phyloP scores from a whole-genome alignment of 2,888 invertebrate genomes.

The Drosophila meridiana region DNA sequence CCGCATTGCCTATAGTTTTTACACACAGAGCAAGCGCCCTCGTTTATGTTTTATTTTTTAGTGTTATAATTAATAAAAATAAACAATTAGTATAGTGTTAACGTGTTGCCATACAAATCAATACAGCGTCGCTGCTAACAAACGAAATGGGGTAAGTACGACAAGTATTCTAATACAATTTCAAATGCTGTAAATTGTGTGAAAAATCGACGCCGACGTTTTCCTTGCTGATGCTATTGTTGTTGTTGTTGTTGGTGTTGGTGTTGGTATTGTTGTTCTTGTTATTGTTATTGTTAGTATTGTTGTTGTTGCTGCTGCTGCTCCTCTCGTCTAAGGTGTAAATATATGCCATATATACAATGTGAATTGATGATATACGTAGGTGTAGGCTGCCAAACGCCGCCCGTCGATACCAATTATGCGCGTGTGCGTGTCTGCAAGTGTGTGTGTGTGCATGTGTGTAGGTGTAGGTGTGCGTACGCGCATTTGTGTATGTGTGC shows the following conservation, averaged over 20 bases:
- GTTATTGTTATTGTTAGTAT: conserved; percentile 1
- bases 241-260: conserved; percentile 15
- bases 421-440: conserved; percentile 27
- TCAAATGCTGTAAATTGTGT: conserved; percentile 52
- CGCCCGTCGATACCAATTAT: conserved; percentile 28
- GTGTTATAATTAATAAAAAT: conserved; percentile 57
- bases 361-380: conserved; percentile 52
- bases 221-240: conserved; percentile 36
- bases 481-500: conserved; percentile 21
- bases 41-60: conserved; percentile 70
- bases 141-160: conserved; percentile 69
- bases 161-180: conserved; percentile 19
- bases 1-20: conserved; percentile 57
- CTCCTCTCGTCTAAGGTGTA: conserved; percentile 49
- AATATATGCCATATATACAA: conserved; percentile 53
- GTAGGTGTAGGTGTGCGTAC: conserved; percentile 20
- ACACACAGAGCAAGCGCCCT: conserved; percentile 48
- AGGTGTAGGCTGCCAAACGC: conserved; percentile 28
- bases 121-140: conserved; percentile 48
- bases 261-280: conserved; percentile 17
- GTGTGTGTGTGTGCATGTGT: conserved; percentile 32
- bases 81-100: conserved; percentile 58
- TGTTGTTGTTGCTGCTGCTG: conserved; percentile 34
- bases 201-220: conserved; percentile 75
- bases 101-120: conserved; percentile 47